These are phyloP conservation scores for Pitangus sulphuratus DNA, from an alignment of 2,797 vertebrate species.

Conservation along the genomic window DNA sequence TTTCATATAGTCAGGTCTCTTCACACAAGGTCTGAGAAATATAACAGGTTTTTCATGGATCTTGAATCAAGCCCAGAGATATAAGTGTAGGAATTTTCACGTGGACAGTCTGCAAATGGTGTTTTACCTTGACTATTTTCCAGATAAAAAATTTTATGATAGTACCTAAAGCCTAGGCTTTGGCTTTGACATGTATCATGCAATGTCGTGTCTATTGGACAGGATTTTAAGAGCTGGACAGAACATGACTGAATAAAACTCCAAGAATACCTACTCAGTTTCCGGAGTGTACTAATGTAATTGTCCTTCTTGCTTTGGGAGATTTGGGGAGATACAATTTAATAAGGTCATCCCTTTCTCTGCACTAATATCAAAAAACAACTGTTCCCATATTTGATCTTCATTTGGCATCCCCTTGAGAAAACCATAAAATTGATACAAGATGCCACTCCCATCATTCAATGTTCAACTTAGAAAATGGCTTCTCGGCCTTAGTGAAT, in stretches of 20 bases:
- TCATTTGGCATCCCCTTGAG: rapidly evolving
- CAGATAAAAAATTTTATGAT: background rate
- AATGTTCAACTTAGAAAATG: background rate
- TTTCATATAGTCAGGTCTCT: background rate
- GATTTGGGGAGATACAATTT: background rate
- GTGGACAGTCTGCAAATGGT: background rate
- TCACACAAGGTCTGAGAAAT: background rate
- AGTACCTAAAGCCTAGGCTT: background rate
- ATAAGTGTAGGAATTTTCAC: background rate
- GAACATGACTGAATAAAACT: background rate
- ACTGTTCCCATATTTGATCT: background rate
- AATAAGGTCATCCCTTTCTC: background rate
- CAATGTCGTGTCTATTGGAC: background rate
- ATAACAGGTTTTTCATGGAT: background rate
- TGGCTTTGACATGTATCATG: background rate
- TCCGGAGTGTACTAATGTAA: background rate
- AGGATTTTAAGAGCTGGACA: background rate
- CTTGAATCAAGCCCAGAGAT: background rate
- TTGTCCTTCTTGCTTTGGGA: background rate
- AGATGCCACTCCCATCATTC: background rate
- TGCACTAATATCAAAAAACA: background rate
- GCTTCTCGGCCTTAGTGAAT: background rate
- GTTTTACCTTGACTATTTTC: background rate
- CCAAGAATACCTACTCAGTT: background rate
- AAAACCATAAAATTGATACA: background rate